Evolutionary conservation across 92 coral and sea anemone genomes (phyloP).

Genomic region (Blastomussa wellsi): DNA sequence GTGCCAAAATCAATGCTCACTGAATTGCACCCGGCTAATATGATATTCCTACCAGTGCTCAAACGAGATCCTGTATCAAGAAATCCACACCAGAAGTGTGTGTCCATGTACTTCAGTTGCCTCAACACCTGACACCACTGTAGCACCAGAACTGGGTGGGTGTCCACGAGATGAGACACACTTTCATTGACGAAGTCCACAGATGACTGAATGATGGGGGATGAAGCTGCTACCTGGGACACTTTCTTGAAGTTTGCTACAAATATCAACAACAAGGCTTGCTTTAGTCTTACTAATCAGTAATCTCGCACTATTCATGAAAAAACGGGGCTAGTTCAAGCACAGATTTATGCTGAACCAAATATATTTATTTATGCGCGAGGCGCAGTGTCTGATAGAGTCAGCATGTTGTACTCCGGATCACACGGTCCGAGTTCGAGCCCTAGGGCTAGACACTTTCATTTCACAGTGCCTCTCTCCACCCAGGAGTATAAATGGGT

Average conservation of each 20-base stretch:
- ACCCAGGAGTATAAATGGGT: no score
- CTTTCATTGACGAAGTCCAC: slow-evolving; percentile 51
- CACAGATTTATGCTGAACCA: no score
- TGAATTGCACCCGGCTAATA: neutral
- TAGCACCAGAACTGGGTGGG: slow-evolving; percentile 70
- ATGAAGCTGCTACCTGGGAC: slow-evolving; percentile 37
- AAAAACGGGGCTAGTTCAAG: neutral
- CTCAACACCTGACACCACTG: slow-evolving; percentile 72
- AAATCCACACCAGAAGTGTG: slow-evolving; percentile 74
- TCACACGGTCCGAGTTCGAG: no score
- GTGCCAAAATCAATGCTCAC: neutral
- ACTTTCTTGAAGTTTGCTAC: slow-evolving; percentile 52
- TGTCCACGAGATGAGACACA: slow-evolving; percentile 58
- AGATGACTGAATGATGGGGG: slow-evolving; percentile 25
- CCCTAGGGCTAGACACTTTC: no score
- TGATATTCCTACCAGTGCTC: slow-evolving; percentile 27
- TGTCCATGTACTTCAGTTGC: slow-evolving; percentile 60
- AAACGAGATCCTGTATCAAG: slow-evolving; percentile 60
- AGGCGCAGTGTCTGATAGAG: no score
- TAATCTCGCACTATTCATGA: neutral
- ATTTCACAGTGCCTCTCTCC: no score
- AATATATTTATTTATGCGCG: no score
- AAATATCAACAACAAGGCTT: neutral
- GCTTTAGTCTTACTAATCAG: neutral
- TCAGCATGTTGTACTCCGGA: no score